Evolutionary conservation across 2,113 vertebrate genomes (phyloP).

Genomic region (Microcebus griseorufus): DNA sequence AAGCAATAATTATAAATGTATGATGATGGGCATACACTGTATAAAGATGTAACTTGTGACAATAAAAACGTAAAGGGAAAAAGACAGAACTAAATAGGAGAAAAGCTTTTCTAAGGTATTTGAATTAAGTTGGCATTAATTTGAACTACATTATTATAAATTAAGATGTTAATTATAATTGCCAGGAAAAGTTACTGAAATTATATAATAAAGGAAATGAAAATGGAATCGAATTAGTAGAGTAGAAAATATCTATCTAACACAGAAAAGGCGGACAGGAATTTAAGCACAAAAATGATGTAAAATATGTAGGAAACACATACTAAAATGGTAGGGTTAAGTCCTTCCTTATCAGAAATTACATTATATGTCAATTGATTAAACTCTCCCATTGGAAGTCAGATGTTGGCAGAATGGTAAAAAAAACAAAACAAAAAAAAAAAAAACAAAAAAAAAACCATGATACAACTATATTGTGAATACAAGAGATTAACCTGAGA

Average conservation of each 20-base stretch:
- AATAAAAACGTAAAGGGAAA: background rate
- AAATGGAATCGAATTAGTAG: background rate
- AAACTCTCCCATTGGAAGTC: background rate
- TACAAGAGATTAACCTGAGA: background rate
- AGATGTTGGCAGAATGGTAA: background rate
- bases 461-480: background rate
- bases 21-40: background rate
- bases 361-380: background rate
- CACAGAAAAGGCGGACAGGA: background rate
- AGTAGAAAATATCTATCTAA: background rate
- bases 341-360: background rate
- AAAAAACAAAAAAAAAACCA: no score
- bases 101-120: background rate
- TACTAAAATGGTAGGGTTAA: background rate
- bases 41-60: background rate
- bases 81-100: background rate
- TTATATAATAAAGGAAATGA: background rate
- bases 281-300: background rate
- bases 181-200: background rate
- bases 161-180: background rate
- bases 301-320: background rate
- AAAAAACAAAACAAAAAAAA: no score
- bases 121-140: background rate
- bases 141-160: background rate
- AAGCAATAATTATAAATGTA: background rate